phyloP scores from a whole-genome alignment of 2,888 invertebrate genomes.

The Himalopsyche kuldschensis region DNA sequence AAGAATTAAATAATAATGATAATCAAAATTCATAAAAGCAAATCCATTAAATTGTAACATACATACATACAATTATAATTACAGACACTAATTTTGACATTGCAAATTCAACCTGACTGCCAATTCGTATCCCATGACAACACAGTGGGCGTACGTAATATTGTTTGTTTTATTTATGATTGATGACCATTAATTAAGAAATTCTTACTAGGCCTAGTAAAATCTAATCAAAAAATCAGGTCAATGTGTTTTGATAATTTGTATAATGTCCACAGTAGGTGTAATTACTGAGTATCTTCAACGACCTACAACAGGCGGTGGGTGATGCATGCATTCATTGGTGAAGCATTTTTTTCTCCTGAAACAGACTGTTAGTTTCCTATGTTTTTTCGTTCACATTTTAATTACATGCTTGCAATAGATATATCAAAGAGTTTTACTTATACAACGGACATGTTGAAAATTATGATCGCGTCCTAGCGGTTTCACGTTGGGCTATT shows the following conservation, averaged over 20 bases:
- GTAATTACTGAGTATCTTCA: background rate
- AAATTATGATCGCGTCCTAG: no score
- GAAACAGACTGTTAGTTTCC: background rate
- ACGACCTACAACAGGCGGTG: background rate
- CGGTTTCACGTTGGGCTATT: no score
- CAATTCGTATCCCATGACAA: no score
- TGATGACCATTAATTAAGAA: background rate
- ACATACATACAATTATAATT: no score
- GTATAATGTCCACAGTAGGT: background rate
- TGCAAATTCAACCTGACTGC: no score
- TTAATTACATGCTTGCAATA: background rate
- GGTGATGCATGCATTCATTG: background rate
- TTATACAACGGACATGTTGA: no score
- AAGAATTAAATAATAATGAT: no score
- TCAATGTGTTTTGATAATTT: background rate
- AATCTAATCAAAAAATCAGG: background rate
- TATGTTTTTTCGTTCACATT: background rate
- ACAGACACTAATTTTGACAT: no score
- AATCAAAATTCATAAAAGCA: no score
- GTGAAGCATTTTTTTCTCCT: background rate
- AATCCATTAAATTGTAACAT: no score
- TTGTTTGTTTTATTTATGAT: background rate
- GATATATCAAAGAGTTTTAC: no score
- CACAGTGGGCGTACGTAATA: no score
- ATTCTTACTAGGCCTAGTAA: background rate